Percentiles rank a stretch among this genome's conserved stretches.
phyloP scores from a whole-genome alignment of 2,113 vertebrate genomes.

The Cricetomys ansorgei region DNA sequence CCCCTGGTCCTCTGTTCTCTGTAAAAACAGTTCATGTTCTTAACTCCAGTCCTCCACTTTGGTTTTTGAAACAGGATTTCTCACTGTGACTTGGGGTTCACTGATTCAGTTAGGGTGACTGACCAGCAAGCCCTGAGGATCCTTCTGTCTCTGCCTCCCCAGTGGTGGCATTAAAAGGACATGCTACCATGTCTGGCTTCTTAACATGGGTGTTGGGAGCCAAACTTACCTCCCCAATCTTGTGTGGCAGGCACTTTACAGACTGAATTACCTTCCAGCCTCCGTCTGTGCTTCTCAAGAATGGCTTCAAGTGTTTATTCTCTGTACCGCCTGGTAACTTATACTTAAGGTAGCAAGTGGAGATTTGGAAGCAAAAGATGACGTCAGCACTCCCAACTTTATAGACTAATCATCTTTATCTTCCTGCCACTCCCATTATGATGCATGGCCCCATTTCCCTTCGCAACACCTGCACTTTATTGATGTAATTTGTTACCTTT shows the following conservation, averaged over 20 bases:
- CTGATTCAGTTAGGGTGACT: neutral
- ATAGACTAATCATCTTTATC: neutral
- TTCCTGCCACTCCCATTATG: conserved; percentile 48
- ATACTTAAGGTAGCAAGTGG: neutral
- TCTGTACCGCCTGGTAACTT: neutral
- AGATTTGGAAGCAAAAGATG: neutral
- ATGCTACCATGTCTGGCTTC: too few relatives aligned
- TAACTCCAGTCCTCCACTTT: neutral
- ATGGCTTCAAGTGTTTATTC: neutral
- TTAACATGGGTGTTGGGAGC: neutral
- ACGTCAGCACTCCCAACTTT: neutral
- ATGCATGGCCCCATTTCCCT: conserved; percentile 45
- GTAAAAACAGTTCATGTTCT: neutral
- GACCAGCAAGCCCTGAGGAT: neutral
- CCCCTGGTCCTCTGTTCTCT: neutral
- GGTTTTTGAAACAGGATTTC: neutral
- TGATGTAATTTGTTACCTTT: conserved; percentile 61
- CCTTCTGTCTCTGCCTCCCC: neutral
- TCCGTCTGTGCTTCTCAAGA: neutral
- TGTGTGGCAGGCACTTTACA: neutral
- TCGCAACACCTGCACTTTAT: conserved; percentile 64
- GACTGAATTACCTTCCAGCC: neutral
- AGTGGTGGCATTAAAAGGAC: neutral
- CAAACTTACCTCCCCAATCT: neutral
- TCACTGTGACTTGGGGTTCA: neutral